phyloP scores from a whole-genome alignment of 2,113 vertebrate genomes.

The Cardinalis cardinalis region DNA sequence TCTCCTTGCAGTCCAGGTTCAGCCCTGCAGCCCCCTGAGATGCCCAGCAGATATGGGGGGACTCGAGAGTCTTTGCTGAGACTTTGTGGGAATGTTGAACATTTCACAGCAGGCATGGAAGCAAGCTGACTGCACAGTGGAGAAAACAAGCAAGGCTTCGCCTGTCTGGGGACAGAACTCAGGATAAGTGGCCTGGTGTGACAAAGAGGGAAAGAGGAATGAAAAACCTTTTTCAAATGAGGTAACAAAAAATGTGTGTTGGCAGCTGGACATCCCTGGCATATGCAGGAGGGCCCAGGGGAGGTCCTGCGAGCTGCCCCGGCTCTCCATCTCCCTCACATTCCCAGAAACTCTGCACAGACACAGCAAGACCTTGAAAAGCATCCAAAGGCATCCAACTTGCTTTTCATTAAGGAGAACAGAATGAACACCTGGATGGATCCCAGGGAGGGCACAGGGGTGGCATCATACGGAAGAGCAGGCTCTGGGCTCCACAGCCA shows the following conservation, averaged over 20 bases:
- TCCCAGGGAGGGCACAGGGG: too few species aligned
- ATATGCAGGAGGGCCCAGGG: too few species aligned
- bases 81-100: background rate
- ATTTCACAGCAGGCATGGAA: background rate
- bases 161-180: background rate
- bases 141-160: background rate
- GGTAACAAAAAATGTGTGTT: background rate
- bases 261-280: background rate
- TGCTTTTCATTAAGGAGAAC: too few species aligned
- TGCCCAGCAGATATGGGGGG: background rate
- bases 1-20: background rate
- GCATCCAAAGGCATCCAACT: too few species aligned
- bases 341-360: too few species aligned
- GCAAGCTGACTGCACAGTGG: background rate
- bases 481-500: too few species aligned
- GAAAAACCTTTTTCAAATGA: background rate
- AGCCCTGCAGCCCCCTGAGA: background rate
- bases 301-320: too few species aligned
- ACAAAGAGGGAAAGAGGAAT: background rate
- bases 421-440: too few species aligned
- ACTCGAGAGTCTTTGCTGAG: accelerated
- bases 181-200: background rate
- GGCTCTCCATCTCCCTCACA: too few species aligned
- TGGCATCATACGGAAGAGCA: too few species aligned
- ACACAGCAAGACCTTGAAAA: too few species aligned